These are phyloP conservation scores for Petrophora chlorosata DNA, from an alignment of 2,888 invertebrate genomes.

Conservation along the genomic window DNA sequence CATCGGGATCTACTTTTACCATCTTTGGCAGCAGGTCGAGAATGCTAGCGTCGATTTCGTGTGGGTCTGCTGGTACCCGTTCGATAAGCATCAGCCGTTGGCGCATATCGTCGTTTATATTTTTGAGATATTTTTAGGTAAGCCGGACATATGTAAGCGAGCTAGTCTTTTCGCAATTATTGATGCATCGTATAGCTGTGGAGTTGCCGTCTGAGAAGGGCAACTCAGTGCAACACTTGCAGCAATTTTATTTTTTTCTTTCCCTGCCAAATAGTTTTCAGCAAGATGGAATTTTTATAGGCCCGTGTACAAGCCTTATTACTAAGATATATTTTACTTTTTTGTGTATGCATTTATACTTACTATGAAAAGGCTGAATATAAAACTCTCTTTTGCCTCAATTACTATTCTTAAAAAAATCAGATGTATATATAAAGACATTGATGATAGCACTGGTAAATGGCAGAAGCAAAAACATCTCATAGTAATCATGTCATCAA, in stretches of 20 bases:
- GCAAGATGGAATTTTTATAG: too few relatives aligned
- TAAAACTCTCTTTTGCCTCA: too few relatives aligned
- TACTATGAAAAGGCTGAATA: too few relatives aligned
- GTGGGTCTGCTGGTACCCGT: constrained; percentile 78
- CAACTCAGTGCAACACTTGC: too few relatives aligned
- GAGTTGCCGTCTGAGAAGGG: too few relatives aligned
- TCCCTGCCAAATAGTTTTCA: too few relatives aligned
- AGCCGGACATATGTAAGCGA: constrained; percentile 20
- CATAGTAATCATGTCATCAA: constrained; percentile 35
- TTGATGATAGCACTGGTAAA: not conserved
- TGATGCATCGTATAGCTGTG: too few relatives aligned
- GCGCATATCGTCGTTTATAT: constrained; percentile 67
- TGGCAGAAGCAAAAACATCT: constrained; percentile 3
- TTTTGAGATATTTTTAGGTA: constrained; percentile 73
- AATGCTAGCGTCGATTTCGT: constrained; percentile 59
- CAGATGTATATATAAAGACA: not conserved
- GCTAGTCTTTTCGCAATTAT: not conserved
- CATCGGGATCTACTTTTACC: constrained; percentile 59
- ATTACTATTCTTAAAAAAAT: too few relatives aligned
- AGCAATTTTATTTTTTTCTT: too few relatives aligned
- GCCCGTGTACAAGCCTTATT: too few relatives aligned
- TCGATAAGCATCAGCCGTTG: constrained; percentile 64
- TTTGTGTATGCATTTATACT: too few relatives aligned
- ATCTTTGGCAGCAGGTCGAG: constrained; percentile 49
- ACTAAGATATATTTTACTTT: too few relatives aligned